Percentiles rank a stretch among this genome's conserved stretches.
Conservation (phyloP, 2,888 invertebrate genomes). For the Synanthedon andrenaeformis region DNA sequence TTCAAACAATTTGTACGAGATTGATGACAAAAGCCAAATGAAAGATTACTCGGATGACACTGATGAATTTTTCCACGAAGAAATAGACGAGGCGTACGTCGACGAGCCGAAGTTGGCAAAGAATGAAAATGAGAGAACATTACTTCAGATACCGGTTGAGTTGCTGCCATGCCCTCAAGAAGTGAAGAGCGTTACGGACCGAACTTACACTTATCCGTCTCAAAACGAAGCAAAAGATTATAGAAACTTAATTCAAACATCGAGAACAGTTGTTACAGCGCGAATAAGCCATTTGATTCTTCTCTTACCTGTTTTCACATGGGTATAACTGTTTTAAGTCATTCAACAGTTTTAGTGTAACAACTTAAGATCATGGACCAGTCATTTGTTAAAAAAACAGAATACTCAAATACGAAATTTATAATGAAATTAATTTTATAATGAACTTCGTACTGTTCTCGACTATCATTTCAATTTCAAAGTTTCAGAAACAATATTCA, state of each 20-base stretch:
- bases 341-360: not conserved
- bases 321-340: not conserved
- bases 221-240: conserved; percentile 70
- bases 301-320: not conserved
- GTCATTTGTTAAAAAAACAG: conserved; percentile 1
- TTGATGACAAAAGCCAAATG: conserved; percentile 43
- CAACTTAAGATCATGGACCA: conserved; percentile 5
- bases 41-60: conserved; percentile 46
- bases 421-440: conserved; percentile 5
- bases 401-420: conserved; percentile 1
- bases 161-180: conserved; percentile 72
- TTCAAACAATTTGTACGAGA: conserved; percentile 45
- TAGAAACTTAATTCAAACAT: conserved; percentile 47
- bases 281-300: not conserved
- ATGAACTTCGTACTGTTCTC: conserved; percentile 6
- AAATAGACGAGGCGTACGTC: conserved; percentile 45
- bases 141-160: conserved; percentile 70
- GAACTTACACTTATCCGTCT: conserved; percentile 66
- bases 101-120: conserved; percentile 48
- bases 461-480: conserved; percentile 5
- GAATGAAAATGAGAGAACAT: conserved; percentile 51
- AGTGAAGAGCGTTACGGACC: conserved; percentile 72
- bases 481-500: conserved; percentile 15
- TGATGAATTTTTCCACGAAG: conserved; percentile 50
- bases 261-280: conserved; percentile 16